phyloP scores from a whole-genome alignment of 1,140 invertebrate species.

The Leptopilina clavipes region DNA sequence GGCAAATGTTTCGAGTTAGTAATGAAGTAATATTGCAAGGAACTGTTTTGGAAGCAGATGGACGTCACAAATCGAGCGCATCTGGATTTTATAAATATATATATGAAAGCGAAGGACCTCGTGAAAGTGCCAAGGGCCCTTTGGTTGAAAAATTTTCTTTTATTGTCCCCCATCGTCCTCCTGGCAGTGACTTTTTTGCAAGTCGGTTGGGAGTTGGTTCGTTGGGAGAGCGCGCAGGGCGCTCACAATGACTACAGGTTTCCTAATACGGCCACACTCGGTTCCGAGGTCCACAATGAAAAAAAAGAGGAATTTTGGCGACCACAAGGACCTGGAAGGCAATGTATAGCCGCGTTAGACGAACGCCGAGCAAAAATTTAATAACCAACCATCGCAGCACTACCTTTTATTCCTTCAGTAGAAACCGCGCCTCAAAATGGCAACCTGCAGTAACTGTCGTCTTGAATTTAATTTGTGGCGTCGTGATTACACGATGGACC shows the following conservation, averaged over 20 bases:
- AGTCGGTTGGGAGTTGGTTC: constrained; percentile 22
- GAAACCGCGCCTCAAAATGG: constrained; percentile 20
- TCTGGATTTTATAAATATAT: constrained; percentile 1
- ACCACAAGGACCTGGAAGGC: constrained; percentile 29
- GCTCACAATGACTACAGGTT: constrained; percentile 42
- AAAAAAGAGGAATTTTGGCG: constrained; percentile 39
- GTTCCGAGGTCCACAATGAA: neutral
- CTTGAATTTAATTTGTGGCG: constrained; percentile 35
- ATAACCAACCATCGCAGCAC: constrained; percentile 34
- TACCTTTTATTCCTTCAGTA: constrained; percentile 24
- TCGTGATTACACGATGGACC: constrained; percentile 33
- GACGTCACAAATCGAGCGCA: constrained; percentile 6
- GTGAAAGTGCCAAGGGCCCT: constrained; percentile 16
- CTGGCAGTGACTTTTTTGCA: constrained; percentile 21
- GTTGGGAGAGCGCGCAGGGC: neutral
- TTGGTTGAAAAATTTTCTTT: constrained; percentile 26
- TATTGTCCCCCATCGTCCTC: constrained; percentile 9
- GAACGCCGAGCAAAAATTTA: constrained; percentile 30
- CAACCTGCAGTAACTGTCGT: constrained; percentile 32
- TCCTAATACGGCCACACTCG: constrained; percentile 40
- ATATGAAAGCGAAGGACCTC: constrained; percentile 14
- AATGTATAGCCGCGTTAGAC: constrained; percentile 26
- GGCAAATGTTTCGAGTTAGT: too few species aligned
- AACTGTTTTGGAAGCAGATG: constrained; percentile 12
- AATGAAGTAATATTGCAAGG: neutral